These are phyloP conservation scores for Brachyptera risi DNA, from an alignment of 2,888 invertebrate species.

Conservation along the genomic window DNA sequence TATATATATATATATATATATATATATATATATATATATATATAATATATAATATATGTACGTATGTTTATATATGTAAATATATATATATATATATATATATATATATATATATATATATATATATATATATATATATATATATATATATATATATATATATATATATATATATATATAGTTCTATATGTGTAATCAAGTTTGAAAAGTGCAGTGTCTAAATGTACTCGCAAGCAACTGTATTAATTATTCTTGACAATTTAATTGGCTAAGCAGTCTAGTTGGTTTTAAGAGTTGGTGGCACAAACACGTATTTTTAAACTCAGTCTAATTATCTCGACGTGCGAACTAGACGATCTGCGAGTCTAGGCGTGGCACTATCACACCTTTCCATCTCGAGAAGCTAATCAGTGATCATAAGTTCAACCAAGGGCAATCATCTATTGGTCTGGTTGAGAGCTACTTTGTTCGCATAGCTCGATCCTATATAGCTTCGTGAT, in stretches of 20 bases:
- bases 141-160: no score
- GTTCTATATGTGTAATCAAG: no score
- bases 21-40: no score
- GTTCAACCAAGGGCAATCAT: constrained; percentile 15
- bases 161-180: no score
- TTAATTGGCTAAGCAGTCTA: not conserved
- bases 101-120: no score
- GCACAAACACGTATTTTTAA: not conserved
- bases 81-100: no score
- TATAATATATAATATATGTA: no score
- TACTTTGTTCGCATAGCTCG: not conserved
- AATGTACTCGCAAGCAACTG: not conserved
- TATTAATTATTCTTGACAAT: constrained; percentile 9
- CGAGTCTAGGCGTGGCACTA: not conserved
- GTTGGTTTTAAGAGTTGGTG: not conserved
- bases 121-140: no score
- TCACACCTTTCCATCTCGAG: constrained; percentile 5
- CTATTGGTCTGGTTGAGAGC: no score
- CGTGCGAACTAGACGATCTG: constrained; percentile 12
- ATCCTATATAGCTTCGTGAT: not conserved
- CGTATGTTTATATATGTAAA: no score
- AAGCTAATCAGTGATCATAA: constrained; percentile 14
- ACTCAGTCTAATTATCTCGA: constrained; percentile 1
- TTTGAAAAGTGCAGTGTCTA: no score
- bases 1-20: no score